phyloP scores from a whole-genome alignment of 1,140 invertebrate species.

The Drosophila repleta region DNA sequence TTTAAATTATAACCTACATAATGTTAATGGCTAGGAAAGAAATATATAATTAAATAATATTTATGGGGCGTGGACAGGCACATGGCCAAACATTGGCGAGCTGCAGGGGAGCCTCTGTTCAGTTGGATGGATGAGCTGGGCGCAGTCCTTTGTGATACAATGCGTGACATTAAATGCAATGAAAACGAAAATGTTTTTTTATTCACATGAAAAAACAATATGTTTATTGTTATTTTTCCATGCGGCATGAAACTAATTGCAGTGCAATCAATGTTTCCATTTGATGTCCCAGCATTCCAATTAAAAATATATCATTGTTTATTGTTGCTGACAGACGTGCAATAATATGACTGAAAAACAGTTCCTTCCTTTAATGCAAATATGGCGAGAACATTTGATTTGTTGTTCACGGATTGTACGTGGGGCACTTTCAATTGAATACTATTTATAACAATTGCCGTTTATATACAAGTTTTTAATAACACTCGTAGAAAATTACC shows the following conservation, averaged over 20 bases:
- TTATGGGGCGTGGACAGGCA: slow-evolving; percentile 77
- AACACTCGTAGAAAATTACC: slow-evolving; percentile 62
- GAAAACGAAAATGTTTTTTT: slow-evolving; percentile 9
- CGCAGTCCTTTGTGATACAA: slow-evolving; percentile 36
- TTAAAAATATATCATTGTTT: neutral
- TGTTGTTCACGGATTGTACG: slow-evolving; percentile 6
- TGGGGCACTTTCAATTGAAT: slow-evolving; percentile 39
- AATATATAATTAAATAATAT: slow-evolving; percentile 81
- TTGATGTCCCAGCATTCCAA: neutral
- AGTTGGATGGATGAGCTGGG: neutral
- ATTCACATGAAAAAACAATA: slow-evolving; percentile 13
- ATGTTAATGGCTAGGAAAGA: slow-evolving; percentile 77
- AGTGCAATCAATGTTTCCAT: neutral
- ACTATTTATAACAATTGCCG: slow-evolving; percentile 49
- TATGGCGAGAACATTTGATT: neutral
- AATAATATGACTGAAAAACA: neutral
- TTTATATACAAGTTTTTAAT: slow-evolving; percentile 37
- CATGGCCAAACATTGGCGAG: slow-evolving; percentile 65
- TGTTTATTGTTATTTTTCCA: slow-evolving; percentile 28
- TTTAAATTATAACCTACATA: slow-evolving; percentile 82
- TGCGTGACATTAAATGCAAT: slow-evolving; percentile 4
- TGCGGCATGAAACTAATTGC: neutral
- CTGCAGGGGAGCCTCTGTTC: neutral
- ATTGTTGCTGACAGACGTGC: neutral
- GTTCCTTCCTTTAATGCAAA: neutral